Evolutionary conservation across 2,113 vertebrate species (phyloP), one percentile per base, ranked within the genome.

Genomic region (Hypanus sabinus): DNA sequence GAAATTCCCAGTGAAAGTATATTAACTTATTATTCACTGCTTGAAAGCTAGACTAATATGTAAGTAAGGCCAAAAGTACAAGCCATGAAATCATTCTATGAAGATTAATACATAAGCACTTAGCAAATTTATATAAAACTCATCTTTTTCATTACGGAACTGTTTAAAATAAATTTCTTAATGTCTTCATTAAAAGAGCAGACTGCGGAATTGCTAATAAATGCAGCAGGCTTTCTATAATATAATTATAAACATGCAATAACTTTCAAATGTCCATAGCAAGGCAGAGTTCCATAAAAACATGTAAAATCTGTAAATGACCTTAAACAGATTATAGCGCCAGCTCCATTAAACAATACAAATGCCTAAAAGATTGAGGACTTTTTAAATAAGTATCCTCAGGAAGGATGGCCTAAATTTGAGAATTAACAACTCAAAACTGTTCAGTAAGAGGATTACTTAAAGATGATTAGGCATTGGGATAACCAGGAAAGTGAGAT

Each of bases 111-210:
- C 24, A 57, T 30, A 83, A 57, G 55, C 81, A 85, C 46, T 81
- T 38, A 85, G 55, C 22, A 10, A 85, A 24, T 30, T 85, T 46
- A 85, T 60, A 85, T 30, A 60, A 85, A 81, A 81, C 18, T 81
- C 79, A 38, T 46, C 36, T 5, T 81, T 46, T 81, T 36, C 20
- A 81, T 81, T 81, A 81, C 9, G 38, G 18, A 22, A 38, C 18
- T 81, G 20, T 81, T 81, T 46, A 81, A 81, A 46, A 81, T 81
- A 81, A 81, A 81, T 81, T 81, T 16, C 16, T 81, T 81, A 81
- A 81, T 20, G 36, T 36, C 18, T 20, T 36, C 16, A 81, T 81
- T 81, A 38, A 46, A 81, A 81, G 38, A 81, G 79, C 16, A 81
- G 79, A 24, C 6, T 46, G 38, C 38, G 33, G 7, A 22, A 81